phyloP scores from a whole-genome alignment of 2,113 vertebrate species.

The Nycticryphes semicollaris region DNA sequence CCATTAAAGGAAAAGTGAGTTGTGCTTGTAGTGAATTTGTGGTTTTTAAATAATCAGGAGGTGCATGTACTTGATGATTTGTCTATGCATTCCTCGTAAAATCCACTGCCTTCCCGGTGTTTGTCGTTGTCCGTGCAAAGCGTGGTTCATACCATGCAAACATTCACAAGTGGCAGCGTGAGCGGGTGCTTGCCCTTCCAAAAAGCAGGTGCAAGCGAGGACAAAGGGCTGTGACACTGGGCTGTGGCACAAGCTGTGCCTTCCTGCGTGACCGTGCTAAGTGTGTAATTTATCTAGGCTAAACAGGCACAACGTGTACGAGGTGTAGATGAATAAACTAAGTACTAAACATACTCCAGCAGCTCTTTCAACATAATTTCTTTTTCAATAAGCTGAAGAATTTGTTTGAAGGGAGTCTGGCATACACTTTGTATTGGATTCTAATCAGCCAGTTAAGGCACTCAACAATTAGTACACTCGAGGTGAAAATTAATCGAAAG shows the following conservation, averaged over 20 bases:
- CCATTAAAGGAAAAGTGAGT: background rate
- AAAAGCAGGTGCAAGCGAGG: background rate
- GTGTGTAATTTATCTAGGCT: background rate
- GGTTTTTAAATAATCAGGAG: background rate
- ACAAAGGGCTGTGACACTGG: background rate
- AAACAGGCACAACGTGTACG: background rate
- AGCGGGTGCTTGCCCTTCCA: background rate
- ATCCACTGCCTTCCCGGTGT: background rate
- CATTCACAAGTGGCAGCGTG: background rate
- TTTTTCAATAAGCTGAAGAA: background rate
- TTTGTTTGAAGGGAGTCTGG: background rate
- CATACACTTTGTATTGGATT: background rate
- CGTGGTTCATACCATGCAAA: accelerated
- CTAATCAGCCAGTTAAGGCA: background rate
- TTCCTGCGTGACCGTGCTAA: background rate
- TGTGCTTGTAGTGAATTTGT: background rate
- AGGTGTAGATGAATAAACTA: background rate
- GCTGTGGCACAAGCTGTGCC: background rate
- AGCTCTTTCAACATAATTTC: background rate
- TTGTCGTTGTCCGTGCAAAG: background rate
- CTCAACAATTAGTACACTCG: background rate
- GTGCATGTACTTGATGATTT: background rate
- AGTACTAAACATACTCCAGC: background rate
- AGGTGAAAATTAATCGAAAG: conserved; percentile 20
- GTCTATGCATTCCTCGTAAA: background rate